Evolutionary conservation across 1,140 invertebrate genomes (phyloP).

Genomic region (Zaprionus inermis): DNA sequence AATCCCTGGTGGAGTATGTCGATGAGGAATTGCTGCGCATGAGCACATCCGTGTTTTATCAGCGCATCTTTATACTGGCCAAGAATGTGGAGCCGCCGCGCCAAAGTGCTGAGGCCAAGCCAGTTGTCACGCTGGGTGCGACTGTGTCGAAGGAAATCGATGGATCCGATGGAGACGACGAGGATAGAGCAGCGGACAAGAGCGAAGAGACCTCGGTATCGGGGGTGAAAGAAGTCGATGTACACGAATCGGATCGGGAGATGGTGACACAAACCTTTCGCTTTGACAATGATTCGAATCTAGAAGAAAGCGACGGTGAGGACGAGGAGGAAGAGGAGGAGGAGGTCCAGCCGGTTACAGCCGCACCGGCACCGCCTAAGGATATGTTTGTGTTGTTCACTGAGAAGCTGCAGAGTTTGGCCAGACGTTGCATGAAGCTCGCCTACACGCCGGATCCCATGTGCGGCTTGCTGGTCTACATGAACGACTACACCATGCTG

Average conservation of each 20-base stretch:
- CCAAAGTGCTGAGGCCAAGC: too few species aligned
- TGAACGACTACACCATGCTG: slow-evolving; percentile 70
- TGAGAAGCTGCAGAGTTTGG: slow-evolving; percentile 47
- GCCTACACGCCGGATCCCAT: slow-evolving; percentile 60
- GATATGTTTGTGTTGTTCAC: slow-evolving; percentile 48
- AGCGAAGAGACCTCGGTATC: too few species aligned
- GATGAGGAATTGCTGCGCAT: slow-evolving; percentile 55
- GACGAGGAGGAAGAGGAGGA: background rate
- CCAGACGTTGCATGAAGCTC: slow-evolving; percentile 16
- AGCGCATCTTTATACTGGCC: slow-evolving; percentile 74
- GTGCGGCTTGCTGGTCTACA: slow-evolving; percentile 64
- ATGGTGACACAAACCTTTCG: slow-evolving; percentile 53
- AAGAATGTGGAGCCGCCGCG: slow-evolving; percentile 48
- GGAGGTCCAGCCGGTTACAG: background rate
- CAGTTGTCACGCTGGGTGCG: too few species aligned
- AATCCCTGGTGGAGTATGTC: slow-evolving; percentile 65
- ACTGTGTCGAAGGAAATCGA: too few species aligned
- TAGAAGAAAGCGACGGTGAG: background rate
- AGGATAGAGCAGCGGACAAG: background rate
- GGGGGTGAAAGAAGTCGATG: background rate
- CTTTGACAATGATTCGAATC: slow-evolving; percentile 11
- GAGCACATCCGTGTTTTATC: slow-evolving; percentile 70
- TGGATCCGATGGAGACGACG: background rate
- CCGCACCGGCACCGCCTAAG: background rate
- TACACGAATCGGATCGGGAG: slow-evolving; percentile 17